Base-by-base conservation (phyloP, 2,797 vertebrate genomes). In the Sternarchorhynchus goeldii region DNA sequence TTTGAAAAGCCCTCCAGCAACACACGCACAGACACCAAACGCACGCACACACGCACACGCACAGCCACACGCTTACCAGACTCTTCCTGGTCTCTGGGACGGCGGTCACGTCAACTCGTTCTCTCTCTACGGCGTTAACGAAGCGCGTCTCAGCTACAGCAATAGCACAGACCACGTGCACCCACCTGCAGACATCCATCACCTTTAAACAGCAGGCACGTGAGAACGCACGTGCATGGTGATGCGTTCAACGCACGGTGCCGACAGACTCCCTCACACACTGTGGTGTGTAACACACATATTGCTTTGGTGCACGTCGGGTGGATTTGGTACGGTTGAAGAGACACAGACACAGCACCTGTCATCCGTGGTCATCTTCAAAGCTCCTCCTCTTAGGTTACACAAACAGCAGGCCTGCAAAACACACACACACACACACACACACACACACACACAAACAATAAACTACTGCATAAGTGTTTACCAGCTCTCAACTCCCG, bases 141-240 rank as follows among this genome's bases (percentile, higher is more conserved):
- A 99, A 99, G 18, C 93, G 94, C 56, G 92, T 97, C 88, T 99
- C 98, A 0, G 97, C 94, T 67, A 99, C 95, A 0, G 95, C 96
- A 0, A 99, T 95, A n/a, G 96, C 96, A 77, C 98, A 99, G 87
- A 99, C 95, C 10, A 99, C 91, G 0, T 99, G 98, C 66, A 96
- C 93, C 98, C 98, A 99, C 86, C 98, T 99, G 88, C 29, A 67
- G 14, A 78, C 29, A 20, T 1, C 12, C 45, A 50, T 12, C 45
- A 50, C 45, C 45, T 50, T 50, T 50, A 50, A 50, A 41, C 39
- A 41, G 39, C 8, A 41, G 1, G 10, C 39, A 1, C 8, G 5
- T 10, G 10, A 2, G 6, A 41, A 41, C 39, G 10, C 5, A 41
- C 39, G 1, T 41, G 39, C 39, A 7, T 36, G 25, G 25, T 50